These are phyloP conservation scores for Heliangelus exortis DNA, from an alignment of 2,797 vertebrate species.

Conservation along the genomic window DNA sequence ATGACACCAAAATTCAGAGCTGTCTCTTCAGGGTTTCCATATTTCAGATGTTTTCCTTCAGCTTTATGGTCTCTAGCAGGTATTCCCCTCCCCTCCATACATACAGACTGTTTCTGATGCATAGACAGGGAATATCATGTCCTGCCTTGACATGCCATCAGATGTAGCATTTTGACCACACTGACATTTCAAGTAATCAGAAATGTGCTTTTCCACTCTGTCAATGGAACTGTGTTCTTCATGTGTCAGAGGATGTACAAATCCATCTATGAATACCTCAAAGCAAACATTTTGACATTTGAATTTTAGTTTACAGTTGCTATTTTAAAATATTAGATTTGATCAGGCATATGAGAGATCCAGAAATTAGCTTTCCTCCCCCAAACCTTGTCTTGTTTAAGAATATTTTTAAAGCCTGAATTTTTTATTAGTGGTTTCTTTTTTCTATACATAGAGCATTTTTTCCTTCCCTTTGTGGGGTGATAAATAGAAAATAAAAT, in stretches of 20 bases:
- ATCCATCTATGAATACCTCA: constrained; percentile 23
- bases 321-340: neutral
- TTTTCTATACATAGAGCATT: neutral
- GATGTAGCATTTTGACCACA: neutral
- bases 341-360: neutral
- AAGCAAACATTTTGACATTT: constrained; percentile 24
- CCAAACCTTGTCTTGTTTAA: neutral
- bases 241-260: neutral
- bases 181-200: constrained; percentile 43
- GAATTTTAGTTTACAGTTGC: neutral
- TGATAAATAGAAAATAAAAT: neutral
- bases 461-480: neutral
- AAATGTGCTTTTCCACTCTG: constrained; percentile 5
- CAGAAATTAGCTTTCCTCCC: neutral
- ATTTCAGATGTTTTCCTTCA: neutral
- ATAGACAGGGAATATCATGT: neutral
- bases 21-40: neutral
- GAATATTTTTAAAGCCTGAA: neutral
- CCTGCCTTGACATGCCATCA: neutral
- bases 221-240: neutral
- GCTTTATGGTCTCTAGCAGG: neutral
- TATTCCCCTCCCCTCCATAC: neutral
- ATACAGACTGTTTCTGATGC: neutral
- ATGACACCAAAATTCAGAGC: neutral
- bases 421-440: neutral